A percentile compares a stretch with the other conserved stretches of the same genome.
These are phyloP conservation scores for Seira musarum DNA, from an alignment of 2,888 invertebrate species.

Conservation along the genomic window DNA sequence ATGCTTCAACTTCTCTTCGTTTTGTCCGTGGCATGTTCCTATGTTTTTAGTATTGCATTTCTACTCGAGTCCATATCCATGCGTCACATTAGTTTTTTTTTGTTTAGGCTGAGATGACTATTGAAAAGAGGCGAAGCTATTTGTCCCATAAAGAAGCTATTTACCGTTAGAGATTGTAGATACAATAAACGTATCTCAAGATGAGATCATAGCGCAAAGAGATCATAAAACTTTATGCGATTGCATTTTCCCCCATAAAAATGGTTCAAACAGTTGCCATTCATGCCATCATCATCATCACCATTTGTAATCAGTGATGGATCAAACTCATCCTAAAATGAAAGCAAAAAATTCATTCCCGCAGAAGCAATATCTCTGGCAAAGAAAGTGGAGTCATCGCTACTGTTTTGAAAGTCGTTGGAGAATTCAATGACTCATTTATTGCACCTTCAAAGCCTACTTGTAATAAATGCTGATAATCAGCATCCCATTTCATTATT, in stretches of 20 bases:
- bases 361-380: too few relatives aligned
- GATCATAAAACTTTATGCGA: not conserved
- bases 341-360: too few relatives aligned
- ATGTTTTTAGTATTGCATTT: too few relatives aligned
- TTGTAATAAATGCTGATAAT: not conserved
- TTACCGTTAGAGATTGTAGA: not conserved
- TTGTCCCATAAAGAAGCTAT: not conserved
- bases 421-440: not conserved
- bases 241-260: not conserved
- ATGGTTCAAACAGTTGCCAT: constrained; percentile 12
- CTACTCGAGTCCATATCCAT: too few relatives aligned
- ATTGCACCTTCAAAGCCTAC: not conserved
- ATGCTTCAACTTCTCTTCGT: not conserved
- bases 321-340: not conserved
- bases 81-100: not conserved
- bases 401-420: not conserved
- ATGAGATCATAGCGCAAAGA: not conserved
- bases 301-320: constrained; percentile 23
- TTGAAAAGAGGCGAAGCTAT: too few relatives aligned
- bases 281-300: constrained; percentile 26
- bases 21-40: too few relatives aligned
- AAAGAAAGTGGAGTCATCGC: too few relatives aligned
- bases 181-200: not conserved
- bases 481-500: not conserved
- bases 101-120: not conserved